These are phyloP conservation scores for Gobiocypris rarus DNA, from an alignment of 2,113 vertebrate species.

Conservation along the genomic window DNA sequence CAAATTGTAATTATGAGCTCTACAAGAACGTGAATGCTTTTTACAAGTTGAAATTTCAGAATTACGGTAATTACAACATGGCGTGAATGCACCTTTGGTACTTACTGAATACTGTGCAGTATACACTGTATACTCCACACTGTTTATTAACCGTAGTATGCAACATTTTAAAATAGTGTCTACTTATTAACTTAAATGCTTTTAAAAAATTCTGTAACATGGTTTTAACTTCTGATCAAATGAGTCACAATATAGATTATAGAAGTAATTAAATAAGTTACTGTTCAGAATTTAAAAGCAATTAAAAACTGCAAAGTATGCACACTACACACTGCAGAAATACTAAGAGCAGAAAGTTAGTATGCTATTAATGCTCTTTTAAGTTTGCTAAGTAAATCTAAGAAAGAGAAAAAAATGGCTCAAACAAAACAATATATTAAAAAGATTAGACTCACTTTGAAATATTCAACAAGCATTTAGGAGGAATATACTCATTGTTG, in stretches of 20 bases:
- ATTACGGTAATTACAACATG: too few species aligned
- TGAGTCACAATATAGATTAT: neutral
- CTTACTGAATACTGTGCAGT: neutral
- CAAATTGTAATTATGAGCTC: too few species aligned
- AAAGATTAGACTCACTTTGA: neutral
- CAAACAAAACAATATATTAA: neutral
- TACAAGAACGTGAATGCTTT: too few species aligned
- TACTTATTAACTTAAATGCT: neutral
- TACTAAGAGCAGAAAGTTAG: neutral
- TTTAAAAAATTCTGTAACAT: neutral
- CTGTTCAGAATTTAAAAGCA: too few species aligned
- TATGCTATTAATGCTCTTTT: neutral
- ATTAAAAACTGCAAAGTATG: neutral
- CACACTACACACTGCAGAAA: neutral
- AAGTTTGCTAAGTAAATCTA: neutral
- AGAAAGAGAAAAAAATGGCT: too few species aligned
- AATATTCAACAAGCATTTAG: neutral
- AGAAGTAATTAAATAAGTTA: neutral
- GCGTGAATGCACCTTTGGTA: neutral
- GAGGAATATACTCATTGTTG: neutral
- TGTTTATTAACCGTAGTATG: too few species aligned
- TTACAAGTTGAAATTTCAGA: too few species aligned
- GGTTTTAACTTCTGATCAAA: neutral
- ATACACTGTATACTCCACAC: neutral
- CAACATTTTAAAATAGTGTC: neutral